A percentile compares a stretch with the other conserved stretches of the same genome.
phyloP scores from a whole-genome alignment of 1,140 invertebrate genomes.

The Zaprionus nigranus region DNA sequence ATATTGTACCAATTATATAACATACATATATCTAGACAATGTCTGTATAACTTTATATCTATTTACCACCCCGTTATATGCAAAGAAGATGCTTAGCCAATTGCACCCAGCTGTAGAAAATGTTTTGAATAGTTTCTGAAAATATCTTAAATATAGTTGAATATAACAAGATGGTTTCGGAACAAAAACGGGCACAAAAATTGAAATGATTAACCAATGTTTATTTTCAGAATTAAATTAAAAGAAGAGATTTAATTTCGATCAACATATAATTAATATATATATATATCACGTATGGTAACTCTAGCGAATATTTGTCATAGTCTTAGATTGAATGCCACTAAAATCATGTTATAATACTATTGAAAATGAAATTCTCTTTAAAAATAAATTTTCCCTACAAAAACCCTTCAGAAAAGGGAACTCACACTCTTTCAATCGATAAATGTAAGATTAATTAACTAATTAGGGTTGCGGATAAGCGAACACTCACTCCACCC shows the following conservation, averaged over 20 bases:
- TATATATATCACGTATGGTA: neutral
- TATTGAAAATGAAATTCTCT: constrained; percentile 23
- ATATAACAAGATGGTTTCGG: constrained; percentile 28
- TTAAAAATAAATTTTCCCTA: constrained; percentile 19
- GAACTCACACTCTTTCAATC: neutral
- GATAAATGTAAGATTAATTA: neutral
- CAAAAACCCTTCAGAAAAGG: neutral
- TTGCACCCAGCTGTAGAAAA: constrained; percentile 12
- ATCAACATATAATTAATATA: constrained; percentile 9
- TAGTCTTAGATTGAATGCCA: constrained; percentile 19
- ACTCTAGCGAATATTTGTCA: constrained; percentile 3
- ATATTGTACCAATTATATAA: neutral
- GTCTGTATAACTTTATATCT: neutral
- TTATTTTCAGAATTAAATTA: constrained; percentile 20
- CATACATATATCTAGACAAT: constrained; percentile 1
- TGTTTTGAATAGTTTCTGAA: constrained; percentile 7
- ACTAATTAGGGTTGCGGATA: neutral
- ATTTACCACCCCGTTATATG: constrained; percentile 8
- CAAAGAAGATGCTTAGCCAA: constrained; percentile 12
- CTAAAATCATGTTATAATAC: constrained; percentile 12
- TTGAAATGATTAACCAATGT: neutral
- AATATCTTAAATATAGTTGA: neutral
- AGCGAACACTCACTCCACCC: neutral
- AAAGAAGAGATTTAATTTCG: neutral
- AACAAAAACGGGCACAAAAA: constrained; percentile 24